Conservation (phyloP, 2,888 invertebrate genomes). For the Calameuta idolon region DNA sequence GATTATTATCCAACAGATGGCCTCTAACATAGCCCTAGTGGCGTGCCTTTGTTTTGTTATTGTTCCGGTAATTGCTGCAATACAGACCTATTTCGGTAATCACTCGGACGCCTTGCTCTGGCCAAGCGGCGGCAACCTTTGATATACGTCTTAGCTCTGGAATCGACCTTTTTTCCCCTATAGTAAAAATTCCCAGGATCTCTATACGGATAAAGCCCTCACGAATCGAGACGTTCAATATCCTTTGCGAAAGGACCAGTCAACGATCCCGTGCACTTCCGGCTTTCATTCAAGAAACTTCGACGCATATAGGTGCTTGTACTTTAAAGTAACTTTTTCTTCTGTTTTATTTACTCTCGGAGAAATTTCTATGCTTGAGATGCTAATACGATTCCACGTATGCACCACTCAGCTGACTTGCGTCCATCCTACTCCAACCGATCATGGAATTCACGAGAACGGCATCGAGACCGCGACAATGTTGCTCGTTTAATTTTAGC, state of each 20-base stretch:
- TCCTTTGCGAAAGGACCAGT: background rate
- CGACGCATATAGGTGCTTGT: background rate
- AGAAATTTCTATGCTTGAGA: background rate
- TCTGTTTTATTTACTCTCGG: background rate
- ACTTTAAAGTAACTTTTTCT: background rate
- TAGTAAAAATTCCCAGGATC: background rate
- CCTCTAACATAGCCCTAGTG: constrained; percentile 32
- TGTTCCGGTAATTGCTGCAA: constrained; percentile 63
- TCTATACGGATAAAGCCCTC: background rate
- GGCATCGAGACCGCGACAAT: constrained; percentile 8
- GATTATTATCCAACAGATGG: constrained; percentile 63
- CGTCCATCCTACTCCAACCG: background rate
- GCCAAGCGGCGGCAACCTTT: constrained; percentile 50
- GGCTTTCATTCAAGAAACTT: background rate
- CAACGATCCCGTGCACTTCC: background rate
- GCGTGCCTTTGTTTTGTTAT: constrained; percentile 58
- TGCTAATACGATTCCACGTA: background rate
- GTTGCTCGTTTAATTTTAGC: constrained; percentile 29
- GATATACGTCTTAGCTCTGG: constrained; percentile 29
- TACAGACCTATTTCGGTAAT: constrained; percentile 44
- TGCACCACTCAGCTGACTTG: background rate
- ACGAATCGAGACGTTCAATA: background rate
- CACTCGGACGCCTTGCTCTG: constrained; percentile 38
- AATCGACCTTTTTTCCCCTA: background rate
- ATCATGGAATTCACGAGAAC: background rate